Evolutionary conservation across 2,888 invertebrate species (phyloP).

Genomic region (Cheiracanthium punctorium): DNA sequence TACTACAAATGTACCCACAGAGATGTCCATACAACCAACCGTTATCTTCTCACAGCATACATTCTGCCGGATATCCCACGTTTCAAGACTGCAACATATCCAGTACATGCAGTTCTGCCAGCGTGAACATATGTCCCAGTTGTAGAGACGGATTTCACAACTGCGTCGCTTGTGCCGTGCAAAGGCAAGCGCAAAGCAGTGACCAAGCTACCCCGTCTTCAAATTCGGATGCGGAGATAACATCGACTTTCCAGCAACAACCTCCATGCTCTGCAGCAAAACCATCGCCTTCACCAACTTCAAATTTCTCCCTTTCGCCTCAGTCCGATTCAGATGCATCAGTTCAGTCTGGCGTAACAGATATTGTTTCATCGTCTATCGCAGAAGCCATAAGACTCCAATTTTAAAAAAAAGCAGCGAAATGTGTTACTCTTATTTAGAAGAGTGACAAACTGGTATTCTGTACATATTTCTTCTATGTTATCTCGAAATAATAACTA

Average conservation of each 20-base stretch:
- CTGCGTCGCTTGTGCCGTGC: not conserved
- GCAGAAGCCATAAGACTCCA: not conserved
- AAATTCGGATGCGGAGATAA: not conserved
- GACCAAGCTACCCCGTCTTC: not conserved
- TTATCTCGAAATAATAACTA: no score
- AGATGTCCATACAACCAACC: not conserved
- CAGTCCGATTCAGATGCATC: not conserved
- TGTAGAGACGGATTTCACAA: not conserved
- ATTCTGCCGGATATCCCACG: no score
- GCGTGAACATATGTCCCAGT: not conserved
- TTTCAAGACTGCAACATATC: no score
- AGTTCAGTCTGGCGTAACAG: not conserved
- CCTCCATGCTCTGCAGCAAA: not conserved
- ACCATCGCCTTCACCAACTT: no score
- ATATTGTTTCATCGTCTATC: not conserved
- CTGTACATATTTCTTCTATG: no score
- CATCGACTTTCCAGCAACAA: not conserved
- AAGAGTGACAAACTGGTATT: no score
- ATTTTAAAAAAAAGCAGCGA: no score
- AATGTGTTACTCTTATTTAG: no score
- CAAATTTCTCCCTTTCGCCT: no score
- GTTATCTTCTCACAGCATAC: not conserved
- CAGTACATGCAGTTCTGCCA: not conserved
- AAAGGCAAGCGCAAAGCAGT: not conserved
- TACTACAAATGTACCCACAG: not conserved